phyloP scores from a whole-genome alignment of 2,113 vertebrate genomes.

The Pavo muticus region DNA sequence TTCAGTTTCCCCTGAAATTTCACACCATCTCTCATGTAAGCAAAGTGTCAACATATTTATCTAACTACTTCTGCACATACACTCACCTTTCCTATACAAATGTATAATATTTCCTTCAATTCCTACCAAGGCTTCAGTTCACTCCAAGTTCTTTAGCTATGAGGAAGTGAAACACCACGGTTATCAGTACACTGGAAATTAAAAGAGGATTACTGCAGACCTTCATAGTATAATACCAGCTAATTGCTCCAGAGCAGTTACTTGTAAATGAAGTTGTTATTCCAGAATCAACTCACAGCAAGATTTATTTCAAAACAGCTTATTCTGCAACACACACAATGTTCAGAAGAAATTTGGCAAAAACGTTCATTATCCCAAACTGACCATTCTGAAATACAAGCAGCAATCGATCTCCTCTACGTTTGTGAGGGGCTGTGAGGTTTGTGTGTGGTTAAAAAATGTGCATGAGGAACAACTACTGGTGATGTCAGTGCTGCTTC shows the following conservation, averaged over 20 bases:
- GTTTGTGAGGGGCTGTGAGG: neutral
- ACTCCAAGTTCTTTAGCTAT: neutral
- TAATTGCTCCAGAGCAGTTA: conserved; percentile 13
- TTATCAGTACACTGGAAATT: neutral
- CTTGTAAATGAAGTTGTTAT: neutral
- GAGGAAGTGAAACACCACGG: neutral
- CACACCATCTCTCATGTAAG: neutral
- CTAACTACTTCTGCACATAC: neutral
- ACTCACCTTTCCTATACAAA: neutral
- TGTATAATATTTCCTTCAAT: neutral
- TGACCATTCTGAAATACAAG: neutral
- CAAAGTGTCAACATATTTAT: neutral
- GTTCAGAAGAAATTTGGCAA: neutral
- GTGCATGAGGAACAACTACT: neutral
- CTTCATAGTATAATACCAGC: neutral
- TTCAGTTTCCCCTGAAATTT: neutral
- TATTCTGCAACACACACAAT: neutral
- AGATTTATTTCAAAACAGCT: neutral
- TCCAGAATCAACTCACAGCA: neutral
- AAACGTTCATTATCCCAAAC: neutral
- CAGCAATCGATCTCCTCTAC: neutral
- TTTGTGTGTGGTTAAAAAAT: neutral
- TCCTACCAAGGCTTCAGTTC: neutral
- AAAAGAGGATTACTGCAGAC: neutral
- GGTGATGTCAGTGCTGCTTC: neutral